These are phyloP conservation scores for Oncorhynchus clarkii DNA, from an alignment of 2,113 vertebrate species.

Conservation along the genomic window DNA sequence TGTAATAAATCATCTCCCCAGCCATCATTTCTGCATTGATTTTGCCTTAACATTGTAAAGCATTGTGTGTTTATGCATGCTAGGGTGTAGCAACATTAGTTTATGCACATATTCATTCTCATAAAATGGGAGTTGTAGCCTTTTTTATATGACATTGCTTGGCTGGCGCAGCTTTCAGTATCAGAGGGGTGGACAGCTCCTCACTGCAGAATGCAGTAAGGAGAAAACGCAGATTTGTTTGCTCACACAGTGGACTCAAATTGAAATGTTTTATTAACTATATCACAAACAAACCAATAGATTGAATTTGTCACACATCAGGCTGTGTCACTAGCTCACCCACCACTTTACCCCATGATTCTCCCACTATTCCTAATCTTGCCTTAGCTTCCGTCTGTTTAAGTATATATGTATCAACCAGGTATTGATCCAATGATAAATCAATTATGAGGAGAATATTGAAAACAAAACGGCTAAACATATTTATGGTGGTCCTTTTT, in stretches of 20 bases:
- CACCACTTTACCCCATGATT: not conserved
- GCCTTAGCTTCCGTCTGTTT: not conserved
- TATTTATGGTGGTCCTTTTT: not conserved
- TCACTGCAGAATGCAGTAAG: not conserved
- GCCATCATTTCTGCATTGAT: constrained; percentile 49
- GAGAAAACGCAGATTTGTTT: not conserved
- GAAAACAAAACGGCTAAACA: not conserved
- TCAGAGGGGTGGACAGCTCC: not conserved
- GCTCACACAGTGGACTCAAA: too few species aligned
- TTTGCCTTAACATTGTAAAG: constrained; percentile 30
- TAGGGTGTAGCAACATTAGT: not conserved
- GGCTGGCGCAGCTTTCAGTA: not conserved
- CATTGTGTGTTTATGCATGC: constrained; percentile 5
- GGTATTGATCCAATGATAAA: not conserved
- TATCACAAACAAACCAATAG: not conserved
- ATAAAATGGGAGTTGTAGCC: not conserved
- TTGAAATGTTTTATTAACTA: not conserved
- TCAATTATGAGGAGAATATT: not conserved
- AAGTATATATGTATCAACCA: not conserved
- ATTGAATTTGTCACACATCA: not conserved
- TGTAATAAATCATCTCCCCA: constrained; percentile 16
- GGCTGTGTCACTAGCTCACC: constrained; percentile 1
- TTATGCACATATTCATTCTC: not conserved
- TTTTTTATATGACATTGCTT: not conserved
- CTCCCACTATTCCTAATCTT: not conserved